These are phyloP conservation scores for Petromus typicus DNA, from an alignment of 2,113 vertebrate species.

Conservation along the genomic window DNA sequence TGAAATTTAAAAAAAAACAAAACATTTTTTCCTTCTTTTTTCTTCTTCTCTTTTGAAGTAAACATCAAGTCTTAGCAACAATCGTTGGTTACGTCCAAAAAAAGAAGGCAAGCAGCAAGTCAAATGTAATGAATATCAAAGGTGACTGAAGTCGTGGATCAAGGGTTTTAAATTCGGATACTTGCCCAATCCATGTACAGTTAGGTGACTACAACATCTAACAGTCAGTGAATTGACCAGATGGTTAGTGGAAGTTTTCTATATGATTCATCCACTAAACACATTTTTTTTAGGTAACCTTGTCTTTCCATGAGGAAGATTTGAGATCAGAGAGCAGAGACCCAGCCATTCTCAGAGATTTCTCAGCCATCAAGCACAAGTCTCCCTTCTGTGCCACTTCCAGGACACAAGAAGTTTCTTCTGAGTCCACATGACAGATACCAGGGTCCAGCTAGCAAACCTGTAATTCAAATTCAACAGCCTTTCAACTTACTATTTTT, in stretches of 20 bases:
- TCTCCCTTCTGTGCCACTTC: background rate
- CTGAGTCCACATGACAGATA: background rate
- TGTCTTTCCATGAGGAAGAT: background rate
- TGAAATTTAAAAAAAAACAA: background rate
- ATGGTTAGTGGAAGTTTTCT: background rate
- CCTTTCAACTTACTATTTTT: background rate
- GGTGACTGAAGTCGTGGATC: background rate
- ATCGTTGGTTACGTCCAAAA: background rate
- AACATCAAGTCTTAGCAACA: conserved; percentile 19
- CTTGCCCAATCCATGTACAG: background rate
- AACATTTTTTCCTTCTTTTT: background rate
- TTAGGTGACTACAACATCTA: background rate
- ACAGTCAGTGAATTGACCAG: background rate
- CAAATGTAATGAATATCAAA: background rate
- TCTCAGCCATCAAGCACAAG: background rate
- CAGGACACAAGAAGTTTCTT: background rate
- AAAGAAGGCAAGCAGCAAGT: background rate
- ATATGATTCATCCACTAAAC: background rate
- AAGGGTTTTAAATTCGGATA: background rate
- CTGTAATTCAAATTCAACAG: conserved; percentile 66
- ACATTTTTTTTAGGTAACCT: background rate
- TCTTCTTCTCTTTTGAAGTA: conserved; percentile 4
- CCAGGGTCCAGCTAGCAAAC: background rate
- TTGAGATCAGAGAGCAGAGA: conserved; percentile 6
- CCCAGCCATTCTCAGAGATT: background rate